Conservation (phyloP, 2,888 invertebrate genomes). For the Bembecia ichneumoniformis region DNA sequence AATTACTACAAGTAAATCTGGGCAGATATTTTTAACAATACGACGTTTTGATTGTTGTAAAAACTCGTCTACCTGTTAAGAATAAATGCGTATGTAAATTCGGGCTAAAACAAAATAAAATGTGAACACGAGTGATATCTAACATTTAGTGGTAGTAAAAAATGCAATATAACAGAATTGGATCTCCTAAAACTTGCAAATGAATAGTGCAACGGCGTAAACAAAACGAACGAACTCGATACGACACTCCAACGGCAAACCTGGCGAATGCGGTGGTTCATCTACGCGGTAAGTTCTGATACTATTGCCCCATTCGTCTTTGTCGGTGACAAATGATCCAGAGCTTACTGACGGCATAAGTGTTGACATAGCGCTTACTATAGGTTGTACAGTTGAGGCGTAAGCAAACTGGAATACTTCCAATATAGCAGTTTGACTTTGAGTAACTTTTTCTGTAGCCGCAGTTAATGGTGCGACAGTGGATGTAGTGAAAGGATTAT, state of each 20-base stretch:
- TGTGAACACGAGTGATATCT: no score
- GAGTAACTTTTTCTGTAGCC: constrained; percentile 59
- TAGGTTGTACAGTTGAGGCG: constrained; percentile 61
- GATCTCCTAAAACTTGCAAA: constrained; percentile 7
- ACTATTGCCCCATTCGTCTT: constrained; percentile 64
- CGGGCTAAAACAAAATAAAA: no score
- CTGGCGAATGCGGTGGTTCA: constrained; percentile 68
- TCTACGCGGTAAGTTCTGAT: constrained; percentile 66
- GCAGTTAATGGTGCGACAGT: constrained; percentile 54
- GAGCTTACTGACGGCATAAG: constrained; percentile 40
- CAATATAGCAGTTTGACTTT: constrained; percentile 65
- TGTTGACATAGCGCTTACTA: constrained; percentile 51
- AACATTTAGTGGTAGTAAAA: no score
- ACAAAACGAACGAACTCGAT: constrained; percentile 38
- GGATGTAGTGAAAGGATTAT: constrained; percentile 65
- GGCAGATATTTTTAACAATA: no score
- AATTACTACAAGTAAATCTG: no score
- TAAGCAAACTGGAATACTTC: constrained; percentile 68
- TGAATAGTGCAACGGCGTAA: constrained; percentile 43
- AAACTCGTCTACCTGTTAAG: no score
- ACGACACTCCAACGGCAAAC: constrained; percentile 68
- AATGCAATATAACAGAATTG: neutral
- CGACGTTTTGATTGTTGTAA: no score
- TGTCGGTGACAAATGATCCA: constrained; percentile 46
- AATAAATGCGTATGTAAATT: no score